Evolutionary conservation across 2,888 invertebrate genomes (phyloP).

Genomic region (Adelphocoris suturalis): DNA sequence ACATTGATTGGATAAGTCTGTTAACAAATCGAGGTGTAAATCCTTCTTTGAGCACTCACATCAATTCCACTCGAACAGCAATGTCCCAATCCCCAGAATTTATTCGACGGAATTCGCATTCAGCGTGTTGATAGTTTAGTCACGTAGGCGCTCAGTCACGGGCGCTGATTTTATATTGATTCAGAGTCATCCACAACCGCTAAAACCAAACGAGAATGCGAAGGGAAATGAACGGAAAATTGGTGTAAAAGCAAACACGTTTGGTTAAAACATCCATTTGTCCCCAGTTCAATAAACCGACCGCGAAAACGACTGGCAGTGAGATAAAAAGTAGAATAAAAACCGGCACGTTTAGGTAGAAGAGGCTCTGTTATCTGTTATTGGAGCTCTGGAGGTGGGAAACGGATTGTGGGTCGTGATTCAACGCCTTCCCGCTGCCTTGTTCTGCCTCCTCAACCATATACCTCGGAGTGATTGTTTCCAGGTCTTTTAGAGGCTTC

Average conservation of each 20-base stretch:
- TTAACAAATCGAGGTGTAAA: too few relatives aligned
- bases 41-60: too few relatives aligned
- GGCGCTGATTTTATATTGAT: neutral
- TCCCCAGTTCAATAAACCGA: slow-evolving; percentile 5
- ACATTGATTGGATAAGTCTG: too few relatives aligned
- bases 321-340: neutral
- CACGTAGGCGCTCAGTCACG: neutral
- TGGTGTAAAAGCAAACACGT: slow-evolving; percentile 22
- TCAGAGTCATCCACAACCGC: slow-evolving; percentile 5
- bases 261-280: neutral
- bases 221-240: slow-evolving; percentile 30
- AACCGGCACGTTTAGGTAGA: slow-evolving; percentile 8
- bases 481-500: neutral
- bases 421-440: neutral
- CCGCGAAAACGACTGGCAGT: neutral
- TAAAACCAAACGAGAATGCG: neutral
- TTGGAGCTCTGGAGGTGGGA: neutral
- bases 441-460: neutral
- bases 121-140: neutral
- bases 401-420: neutral
- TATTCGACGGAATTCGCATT: neutral
- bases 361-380: slow-evolving; percentile 27
- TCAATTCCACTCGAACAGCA: too few relatives aligned
- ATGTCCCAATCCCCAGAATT: neutral
- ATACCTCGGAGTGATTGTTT: neutral